Evolutionary conservation across 2,113 vertebrate species (phyloP).

Genomic region (Scomber scombrus): DNA sequence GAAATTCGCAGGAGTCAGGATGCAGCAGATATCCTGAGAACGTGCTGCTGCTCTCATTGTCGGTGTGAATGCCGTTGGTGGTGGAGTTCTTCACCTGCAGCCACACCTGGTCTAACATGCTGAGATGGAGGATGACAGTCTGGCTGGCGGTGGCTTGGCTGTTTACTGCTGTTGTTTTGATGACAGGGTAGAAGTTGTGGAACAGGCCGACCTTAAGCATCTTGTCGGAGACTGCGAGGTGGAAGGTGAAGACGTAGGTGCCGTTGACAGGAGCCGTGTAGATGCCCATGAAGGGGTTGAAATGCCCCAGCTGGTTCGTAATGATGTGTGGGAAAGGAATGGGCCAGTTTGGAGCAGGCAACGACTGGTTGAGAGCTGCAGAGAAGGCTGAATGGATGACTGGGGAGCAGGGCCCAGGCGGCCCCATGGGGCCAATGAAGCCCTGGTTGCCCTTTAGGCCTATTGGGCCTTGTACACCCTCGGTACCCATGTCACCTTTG

Average conservation of each 20-base stretch:
- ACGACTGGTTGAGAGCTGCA: conserved; percentile 36
- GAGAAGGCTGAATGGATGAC: conserved; percentile 81
- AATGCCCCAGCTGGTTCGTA: conserved; percentile 70
- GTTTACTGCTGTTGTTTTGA: conserved; percentile 57
- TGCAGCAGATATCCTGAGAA: conserved; percentile 81
- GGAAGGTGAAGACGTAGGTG: conserved; percentile 81
- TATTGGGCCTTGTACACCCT: conserved; percentile 59
- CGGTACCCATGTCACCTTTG: conserved; percentile 59
- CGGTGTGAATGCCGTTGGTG: conserved; percentile 75
- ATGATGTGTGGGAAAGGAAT: conserved; percentile 69
- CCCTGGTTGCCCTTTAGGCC: conserved; percentile 76
- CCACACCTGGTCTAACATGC: conserved; percentile 72
- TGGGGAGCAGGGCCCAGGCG: conserved; percentile 76
- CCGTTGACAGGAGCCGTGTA: conserved; percentile 81
- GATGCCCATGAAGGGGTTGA: conserved; percentile 10
- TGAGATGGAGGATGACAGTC: conserved; percentile 71
- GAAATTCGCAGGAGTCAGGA: conserved; percentile 75
- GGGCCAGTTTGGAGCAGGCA: conserved; percentile 50
- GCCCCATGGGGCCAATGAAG: conserved; percentile 63
- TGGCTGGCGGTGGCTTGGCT: conserved; percentile 60
- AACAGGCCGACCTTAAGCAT: conserved; percentile 78
- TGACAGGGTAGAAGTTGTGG: conserved; percentile 53
- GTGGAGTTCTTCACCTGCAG: conserved; percentile 73
- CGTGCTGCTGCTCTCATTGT: conserved; percentile 68
- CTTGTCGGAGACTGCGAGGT: conserved; percentile 40